A percentile compares a stretch with the other conserved stretches of the same genome.
Evolutionary conservation across 1,140 invertebrate genomes (phyloP).

Genomic region (Cherax quadricarinatus): DNA sequence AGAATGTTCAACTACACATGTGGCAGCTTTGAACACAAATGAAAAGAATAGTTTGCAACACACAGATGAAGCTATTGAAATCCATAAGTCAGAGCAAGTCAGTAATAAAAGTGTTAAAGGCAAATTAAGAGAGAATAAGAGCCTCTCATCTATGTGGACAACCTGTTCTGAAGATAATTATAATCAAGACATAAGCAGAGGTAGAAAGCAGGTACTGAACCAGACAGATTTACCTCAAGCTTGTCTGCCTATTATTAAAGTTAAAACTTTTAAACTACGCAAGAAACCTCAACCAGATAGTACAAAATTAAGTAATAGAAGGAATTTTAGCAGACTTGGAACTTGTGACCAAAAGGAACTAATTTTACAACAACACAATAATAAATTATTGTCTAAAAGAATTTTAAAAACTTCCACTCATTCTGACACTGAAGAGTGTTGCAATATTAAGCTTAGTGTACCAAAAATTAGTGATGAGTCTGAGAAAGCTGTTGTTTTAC

Average conservation of each 20-base stretch:
- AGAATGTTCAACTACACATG: neutral
- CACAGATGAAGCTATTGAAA: neutral
- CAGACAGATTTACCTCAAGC: neutral
- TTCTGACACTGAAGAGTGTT: neutral
- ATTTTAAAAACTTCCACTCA: neutral
- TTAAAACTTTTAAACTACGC: slow-evolving; percentile 19
- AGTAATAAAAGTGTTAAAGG: neutral
- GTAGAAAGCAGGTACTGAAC: neutral
- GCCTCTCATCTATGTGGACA: neutral
- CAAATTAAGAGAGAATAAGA: neutral
- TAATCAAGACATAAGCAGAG: neutral
- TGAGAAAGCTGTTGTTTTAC: slow-evolving; percentile 23
- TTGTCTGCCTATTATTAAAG: slow-evolving; percentile 3
- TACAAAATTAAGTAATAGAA: neutral
- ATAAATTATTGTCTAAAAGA: neutral
- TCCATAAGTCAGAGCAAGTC: too few species aligned
- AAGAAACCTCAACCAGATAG: neutral
- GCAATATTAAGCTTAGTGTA: neutral
- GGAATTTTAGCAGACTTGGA: neutral
- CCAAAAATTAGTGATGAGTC: neutral
- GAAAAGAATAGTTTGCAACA: neutral
- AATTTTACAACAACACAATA: neutral
- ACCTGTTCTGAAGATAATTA: neutral
- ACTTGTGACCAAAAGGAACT: neutral
- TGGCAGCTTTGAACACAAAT: neutral